Base-by-base conservation (phyloP, 2,797 vertebrate genomes). In the Epinephelus coioides region DNA sequence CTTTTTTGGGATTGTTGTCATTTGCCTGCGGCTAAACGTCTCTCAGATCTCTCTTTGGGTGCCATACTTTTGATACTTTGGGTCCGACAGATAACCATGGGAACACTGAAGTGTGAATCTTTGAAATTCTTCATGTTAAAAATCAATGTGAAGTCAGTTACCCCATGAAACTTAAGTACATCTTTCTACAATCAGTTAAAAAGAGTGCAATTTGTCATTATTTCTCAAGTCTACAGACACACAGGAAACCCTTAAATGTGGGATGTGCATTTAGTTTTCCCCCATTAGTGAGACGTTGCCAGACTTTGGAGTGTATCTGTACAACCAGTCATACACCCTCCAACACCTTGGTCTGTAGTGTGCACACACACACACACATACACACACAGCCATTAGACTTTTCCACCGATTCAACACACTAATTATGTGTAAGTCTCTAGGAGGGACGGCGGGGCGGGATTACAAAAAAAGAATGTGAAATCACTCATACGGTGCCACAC, bases 171-270 rank as follows among this genome's bases (percentile, higher is more conserved):
- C 59, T 27, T n/a, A 0, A 11, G 9, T 23, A 2, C 7, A n/a
- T 61, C 30, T 19, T 23, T 6, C 14, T 17, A 12, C 62, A 25
- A 38, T 19, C 47, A 18, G 57, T 55, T 61, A 50, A 3, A 68
- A 49, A 23, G 88, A 91, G 91, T 94, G 94, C 93, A 93, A 85
- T 93, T 93, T 92, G 91, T 76, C 59, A 68, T 86, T 61, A 76
- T 79, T 82, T 90, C 78, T 83, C 68, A 54, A 69, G 68, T 70
- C 78, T 6, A 30, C 30, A 56, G 13, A 6, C 44, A 17, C 92
- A 6, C 21, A 40, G 19, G 38, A 63, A 84, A 89, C 88, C 73
- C 85, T 86, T 49, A 73, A 86, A 86, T 54, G 17, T 51, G 69
- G 61, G 34, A 55, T 75, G 9, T 62, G 73, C 27, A 13, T 40